A percentile compares a stretch with the other conserved stretches of the same genome.
These are phyloP conservation scores for Hirtodrosophila histrioides DNA, from an alignment of 2,888 invertebrate genomes.

Conservation along the genomic window DNA sequence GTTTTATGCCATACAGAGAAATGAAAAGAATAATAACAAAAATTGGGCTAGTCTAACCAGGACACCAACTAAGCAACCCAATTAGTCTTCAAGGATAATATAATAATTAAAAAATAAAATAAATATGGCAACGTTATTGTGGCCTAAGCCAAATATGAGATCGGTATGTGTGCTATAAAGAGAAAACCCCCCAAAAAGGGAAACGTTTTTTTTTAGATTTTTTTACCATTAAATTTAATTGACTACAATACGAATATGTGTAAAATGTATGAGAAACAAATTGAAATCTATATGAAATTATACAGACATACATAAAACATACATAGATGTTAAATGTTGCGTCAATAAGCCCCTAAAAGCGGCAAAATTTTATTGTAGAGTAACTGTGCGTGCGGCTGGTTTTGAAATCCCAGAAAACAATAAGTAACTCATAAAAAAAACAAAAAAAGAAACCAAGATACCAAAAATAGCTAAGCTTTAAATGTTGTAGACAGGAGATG, in stretches of 20 bases:
- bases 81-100: conserved; percentile 5
- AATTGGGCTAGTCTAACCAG: conserved; percentile 6
- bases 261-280: conserved; percentile 9
- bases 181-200: conserved; percentile 17
- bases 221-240: conserved; percentile 68
- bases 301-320: conserved; percentile 2
- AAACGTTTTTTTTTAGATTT: conserved; percentile 63
- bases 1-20: too few species aligned
- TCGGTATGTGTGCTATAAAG: conserved; percentile 38
- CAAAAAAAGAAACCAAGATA: conserved; percentile 12
- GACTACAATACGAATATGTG: conserved; percentile 14
- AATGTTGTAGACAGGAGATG: conserved; percentile 64
- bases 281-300: conserved; percentile 4
- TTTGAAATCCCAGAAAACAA: conserved; percentile 34
- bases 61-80: conserved; percentile 9
- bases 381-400: conserved; percentile 32
- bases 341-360: conserved; percentile 53
- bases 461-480: conserved; percentile 71
- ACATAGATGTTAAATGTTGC: conserved; percentile 68
- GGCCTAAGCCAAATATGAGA: conserved; percentile 26
- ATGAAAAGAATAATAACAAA: neutral
- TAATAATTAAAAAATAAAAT: neutral
- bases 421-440: conserved; percentile 16
- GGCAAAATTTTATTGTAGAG: conserved; percentile 60
- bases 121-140: conserved; percentile 20